Percentiles rank a stretch among this genome's conserved stretches.
Evolutionary conservation across 2,888 invertebrate species (phyloP).

Genomic region (Lepetodrilus schrolli): DNA sequence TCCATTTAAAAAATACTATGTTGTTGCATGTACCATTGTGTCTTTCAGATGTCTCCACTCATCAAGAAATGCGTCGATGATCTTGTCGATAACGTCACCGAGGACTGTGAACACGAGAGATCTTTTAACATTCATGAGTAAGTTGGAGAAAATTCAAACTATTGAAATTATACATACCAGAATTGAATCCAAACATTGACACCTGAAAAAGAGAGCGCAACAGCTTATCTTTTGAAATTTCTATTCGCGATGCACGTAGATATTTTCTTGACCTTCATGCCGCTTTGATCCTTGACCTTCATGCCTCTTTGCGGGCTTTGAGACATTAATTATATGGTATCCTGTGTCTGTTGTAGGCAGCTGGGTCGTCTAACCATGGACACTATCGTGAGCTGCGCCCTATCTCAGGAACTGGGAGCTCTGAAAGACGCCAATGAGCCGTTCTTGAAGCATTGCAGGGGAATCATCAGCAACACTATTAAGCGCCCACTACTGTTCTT

Average conservation of each 20-base stretch:
- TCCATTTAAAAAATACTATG: too few relatives aligned
- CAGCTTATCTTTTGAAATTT: too few relatives aligned
- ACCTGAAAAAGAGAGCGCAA: too few relatives aligned
- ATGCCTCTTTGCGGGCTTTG: too few relatives aligned
- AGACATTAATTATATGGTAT: too few relatives aligned
- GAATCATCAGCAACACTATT: conserved; percentile 66
- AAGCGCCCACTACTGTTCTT: conserved; percentile 62
- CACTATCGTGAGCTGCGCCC: conserved; percentile 77
- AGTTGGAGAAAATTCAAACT: too few relatives aligned
- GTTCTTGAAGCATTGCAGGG: conserved; percentile 70
- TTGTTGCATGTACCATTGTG: not conserved
- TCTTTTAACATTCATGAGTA: conserved; percentile 75
- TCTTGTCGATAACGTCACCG: conserved; percentile 72
- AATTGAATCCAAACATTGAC: too few relatives aligned
- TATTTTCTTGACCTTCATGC: too few relatives aligned
- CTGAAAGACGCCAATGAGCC: conserved; percentile 73
- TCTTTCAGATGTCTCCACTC: conserved; percentile 73
- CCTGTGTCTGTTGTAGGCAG: conserved; percentile 52
- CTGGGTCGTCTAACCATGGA: conserved; percentile 77
- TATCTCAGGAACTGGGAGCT: conserved; percentile 76
- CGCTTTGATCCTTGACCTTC: not conserved
- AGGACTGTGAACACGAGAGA: conserved; percentile 57
- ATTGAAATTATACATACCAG: too few relatives aligned
- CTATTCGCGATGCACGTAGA: too few relatives aligned
- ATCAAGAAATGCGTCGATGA: conserved; percentile 74